phyloP scores from a whole-genome alignment of 2,888 invertebrate genomes.

The Terebella lapidaria region DNA sequence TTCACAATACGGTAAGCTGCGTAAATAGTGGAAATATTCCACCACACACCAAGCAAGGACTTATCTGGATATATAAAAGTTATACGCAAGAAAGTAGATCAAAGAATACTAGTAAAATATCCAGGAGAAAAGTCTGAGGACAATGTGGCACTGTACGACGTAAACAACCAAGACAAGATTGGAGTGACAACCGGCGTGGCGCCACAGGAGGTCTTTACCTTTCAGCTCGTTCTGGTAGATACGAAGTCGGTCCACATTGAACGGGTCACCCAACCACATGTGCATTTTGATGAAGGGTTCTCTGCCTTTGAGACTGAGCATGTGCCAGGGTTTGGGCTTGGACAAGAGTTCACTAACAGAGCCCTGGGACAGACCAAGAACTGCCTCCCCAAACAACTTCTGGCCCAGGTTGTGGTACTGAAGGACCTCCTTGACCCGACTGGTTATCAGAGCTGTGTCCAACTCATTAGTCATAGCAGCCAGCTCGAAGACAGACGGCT shows the following conservation, averaged over 20 bases:
- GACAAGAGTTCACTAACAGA: constrained; percentile 92
- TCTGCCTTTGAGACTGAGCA: constrained; percentile 95
- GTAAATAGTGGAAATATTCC: no score
- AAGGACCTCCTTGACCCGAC: constrained; percentile 92
- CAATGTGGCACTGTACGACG: no score
- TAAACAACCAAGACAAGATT: no score
- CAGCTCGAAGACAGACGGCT: constrained; percentile 58
- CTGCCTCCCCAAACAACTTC: constrained; percentile 95
- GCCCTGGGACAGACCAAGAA: constrained; percentile 88
- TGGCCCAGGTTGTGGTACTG: constrained; percentile 96
- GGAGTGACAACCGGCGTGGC: no score
- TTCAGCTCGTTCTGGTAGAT: constrained; percentile 50
- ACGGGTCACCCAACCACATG: constrained; percentile 90
- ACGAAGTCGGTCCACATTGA: constrained; percentile 84
- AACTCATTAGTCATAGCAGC: constrained; percentile 92
- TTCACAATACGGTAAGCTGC: no score
- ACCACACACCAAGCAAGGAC: no score
- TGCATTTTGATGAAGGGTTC: constrained; percentile 67
- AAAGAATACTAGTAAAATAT: no score
- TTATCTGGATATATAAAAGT: no score
- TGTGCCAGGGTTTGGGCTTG: constrained; percentile 98
- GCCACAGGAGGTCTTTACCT: constrained; percentile 35
- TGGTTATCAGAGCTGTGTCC: constrained; percentile 93
- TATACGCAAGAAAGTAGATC: no score
- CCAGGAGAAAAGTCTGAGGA: no score